phyloP scores from a whole-genome alignment of 2,797 vertebrate genomes.

The Leptatherina wallacei region DNA sequence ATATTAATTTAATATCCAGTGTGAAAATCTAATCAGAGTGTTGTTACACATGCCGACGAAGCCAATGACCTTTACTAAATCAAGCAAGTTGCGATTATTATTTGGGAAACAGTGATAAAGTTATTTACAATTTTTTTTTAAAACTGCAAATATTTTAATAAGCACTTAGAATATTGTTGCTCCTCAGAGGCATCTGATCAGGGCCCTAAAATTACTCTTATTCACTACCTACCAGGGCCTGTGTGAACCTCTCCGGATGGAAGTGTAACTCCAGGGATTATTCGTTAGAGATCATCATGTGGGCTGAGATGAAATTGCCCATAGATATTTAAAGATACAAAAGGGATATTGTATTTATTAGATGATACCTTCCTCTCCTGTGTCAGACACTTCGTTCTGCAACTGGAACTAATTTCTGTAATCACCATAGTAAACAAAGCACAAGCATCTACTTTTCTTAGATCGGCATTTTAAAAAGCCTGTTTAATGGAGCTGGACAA shows the following conservation, averaged over 20 bases:
- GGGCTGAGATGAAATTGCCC: neutral
- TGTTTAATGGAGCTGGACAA: too few relatives aligned
- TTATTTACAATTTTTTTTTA: too few relatives aligned
- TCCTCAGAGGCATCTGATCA: too few relatives aligned
- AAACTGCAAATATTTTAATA: too few relatives aligned
- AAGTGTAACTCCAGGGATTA: neutral
- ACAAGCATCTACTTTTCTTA: accelerated
- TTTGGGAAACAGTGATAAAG: too few relatives aligned
- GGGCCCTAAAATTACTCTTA: neutral
- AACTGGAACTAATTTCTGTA: neutral
- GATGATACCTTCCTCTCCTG: neutral
- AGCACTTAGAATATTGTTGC: neutral
- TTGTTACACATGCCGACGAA: too few relatives aligned
- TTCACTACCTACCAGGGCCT: neutral
- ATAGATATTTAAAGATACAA: neutral
- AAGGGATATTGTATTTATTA: neutral
- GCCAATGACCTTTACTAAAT: neutral
- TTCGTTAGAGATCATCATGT: neutral
- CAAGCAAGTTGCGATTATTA: neutral
- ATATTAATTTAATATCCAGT: too few relatives aligned
- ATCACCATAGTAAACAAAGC: neutral
- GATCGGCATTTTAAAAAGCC: neutral
- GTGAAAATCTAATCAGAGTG: too few relatives aligned
- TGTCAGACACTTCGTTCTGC: neutral
- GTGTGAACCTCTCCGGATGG: neutral